Evolutionary conservation across 2,888 invertebrate genomes (phyloP).

Genomic region (Callosobruchus maculatus): DNA sequence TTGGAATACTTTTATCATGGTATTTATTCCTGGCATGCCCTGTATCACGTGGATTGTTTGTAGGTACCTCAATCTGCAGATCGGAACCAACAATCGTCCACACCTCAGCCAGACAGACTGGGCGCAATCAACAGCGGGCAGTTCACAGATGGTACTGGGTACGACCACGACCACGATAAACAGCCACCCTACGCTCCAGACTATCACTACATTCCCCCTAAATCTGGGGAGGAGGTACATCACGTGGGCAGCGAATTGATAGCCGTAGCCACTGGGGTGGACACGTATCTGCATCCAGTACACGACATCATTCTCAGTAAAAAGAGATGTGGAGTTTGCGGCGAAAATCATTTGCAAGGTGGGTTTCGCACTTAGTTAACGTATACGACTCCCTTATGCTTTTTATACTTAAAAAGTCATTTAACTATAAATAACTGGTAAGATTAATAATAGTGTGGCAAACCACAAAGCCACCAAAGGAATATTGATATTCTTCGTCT

Average conservation of each 20-base stretch:
- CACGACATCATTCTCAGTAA: constrained; percentile 31
- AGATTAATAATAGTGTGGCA: no score
- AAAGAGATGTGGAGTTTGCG: not conserved
- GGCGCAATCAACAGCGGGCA: constrained; percentile 1
- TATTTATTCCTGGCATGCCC: no score
- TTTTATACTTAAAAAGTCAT: no score
- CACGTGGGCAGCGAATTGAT: constrained; percentile 18
- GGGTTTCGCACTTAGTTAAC: not conserved
- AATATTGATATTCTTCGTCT: no score
- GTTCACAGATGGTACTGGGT: not conserved
- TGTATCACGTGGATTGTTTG: not conserved
- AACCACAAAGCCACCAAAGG: no score
- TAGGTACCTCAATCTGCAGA: not conserved
- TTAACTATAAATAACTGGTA: no score
- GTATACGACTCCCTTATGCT: no score
- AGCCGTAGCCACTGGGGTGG: constrained; percentile 34
- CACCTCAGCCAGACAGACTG: constrained; percentile 13
- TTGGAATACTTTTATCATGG: no score
- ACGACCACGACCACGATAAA: constrained; percentile 1
- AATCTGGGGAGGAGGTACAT: not conserved
- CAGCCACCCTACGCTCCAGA: constrained; percentile 9
- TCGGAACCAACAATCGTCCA: constrained; percentile 2
- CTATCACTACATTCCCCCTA: constrained; percentile 2
- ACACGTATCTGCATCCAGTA: constrained; percentile 32
- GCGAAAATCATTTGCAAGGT: not conserved